A percentile compares a stretch with the other conserved stretches of the same genome.
Conservation (phyloP, 1,140 invertebrate species). For the Drosophila orena region DNA sequence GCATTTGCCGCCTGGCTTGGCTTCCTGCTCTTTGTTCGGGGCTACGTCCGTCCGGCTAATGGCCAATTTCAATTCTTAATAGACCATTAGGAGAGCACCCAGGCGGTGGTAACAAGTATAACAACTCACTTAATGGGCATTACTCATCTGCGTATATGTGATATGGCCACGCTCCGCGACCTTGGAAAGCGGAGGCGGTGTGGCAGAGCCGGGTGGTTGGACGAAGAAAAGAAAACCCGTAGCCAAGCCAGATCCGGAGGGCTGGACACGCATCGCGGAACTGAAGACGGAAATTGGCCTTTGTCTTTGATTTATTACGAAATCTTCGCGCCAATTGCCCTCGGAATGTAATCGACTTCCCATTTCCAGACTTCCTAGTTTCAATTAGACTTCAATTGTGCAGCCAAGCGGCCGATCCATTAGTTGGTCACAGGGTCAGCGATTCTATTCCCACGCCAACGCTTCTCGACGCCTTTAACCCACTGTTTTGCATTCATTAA, state of each 20-base stretch:
- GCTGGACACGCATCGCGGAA: slow-evolving; percentile 56
- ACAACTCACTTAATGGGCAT: slow-evolving; percentile 62
- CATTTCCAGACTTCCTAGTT: slow-evolving; percentile 53
- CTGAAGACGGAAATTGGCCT: slow-evolving; percentile 50
- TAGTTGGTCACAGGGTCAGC: slow-evolving; percentile 53
- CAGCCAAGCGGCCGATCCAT: slow-evolving; percentile 56
- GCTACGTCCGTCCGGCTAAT: slow-evolving; percentile 48
- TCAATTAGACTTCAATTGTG: slow-evolving; percentile 76
- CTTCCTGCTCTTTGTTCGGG: slow-evolving; percentile 70
- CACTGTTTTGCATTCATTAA: slow-evolving; percentile 51
- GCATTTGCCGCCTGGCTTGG: slow-evolving; percentile 39
- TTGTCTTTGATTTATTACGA: slow-evolving; percentile 75
- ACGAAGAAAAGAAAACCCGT: slow-evolving; percentile 6
- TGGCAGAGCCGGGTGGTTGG: background rate
- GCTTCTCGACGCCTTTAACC: slow-evolving; percentile 6
- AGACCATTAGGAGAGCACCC: slow-evolving; percentile 62
- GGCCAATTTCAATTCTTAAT: slow-evolving; percentile 68
- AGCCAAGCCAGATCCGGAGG: slow-evolving; percentile 27
- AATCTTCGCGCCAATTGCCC: slow-evolving; percentile 57
- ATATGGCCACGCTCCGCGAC: slow-evolving; percentile 60
- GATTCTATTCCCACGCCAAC: slow-evolving; percentile 62
- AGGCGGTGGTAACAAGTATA: slow-evolving; percentile 20
- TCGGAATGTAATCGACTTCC: slow-evolving; percentile 73
- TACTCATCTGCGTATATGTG: slow-evolving; percentile 65
- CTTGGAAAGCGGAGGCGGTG: slow-evolving; percentile 39